Base-by-base conservation (phyloP, 2,113 vertebrate genomes). In the Gorsachius goisagi region DNA sequence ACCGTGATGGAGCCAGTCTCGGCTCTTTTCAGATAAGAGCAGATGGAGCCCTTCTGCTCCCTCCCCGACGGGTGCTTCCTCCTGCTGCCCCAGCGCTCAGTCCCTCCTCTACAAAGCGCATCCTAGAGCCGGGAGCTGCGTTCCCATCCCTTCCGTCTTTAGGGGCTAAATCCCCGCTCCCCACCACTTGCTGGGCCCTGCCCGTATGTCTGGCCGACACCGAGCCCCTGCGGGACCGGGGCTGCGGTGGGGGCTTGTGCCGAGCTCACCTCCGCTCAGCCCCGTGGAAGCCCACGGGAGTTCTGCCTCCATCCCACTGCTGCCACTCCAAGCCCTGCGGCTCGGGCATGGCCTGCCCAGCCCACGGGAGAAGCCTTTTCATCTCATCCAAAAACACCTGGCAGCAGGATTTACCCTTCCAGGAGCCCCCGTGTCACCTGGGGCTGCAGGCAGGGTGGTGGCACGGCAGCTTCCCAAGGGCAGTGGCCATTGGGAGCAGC, bases 121-220 rank as follows among this genome's bases (percentile, higher is more conserved):
- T 22, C 75, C 58, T 24, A 3, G 11, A 35, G 83, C 30, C 26
- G 12, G 41, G 69, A 62, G 0, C 53, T 50, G 62, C 12, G 0
- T 73, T 66, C 76, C 76, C 39, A n/a, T 11, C 86, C 9, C 0
- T 55, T 32, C 37, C 4, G 0, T 5, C 5, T 26, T 60, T 52
- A 17, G 63, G 58, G 21, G 23, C 12, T 39, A 41, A 59, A 47
- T 74, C 15, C 41, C 24, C 0, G 0, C 18, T 78, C 41, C 49
- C 22, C 73, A 9, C 22, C 4, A 0, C 41, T 45, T 8, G 2
- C 35, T 15, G 37, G 22, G 3, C 58, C 56, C 63, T 30, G 45
- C 23, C 18, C 2, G 3, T 11, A 2, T 1, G 1, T 22, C 63
- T 12, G 49, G 19, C 59, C 5, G 4, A 2, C 0, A 2, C 1